Evolutionary conservation across 2,888 invertebrate genomes (phyloP).

Genomic region (Steinernema scapterisci): DNA sequence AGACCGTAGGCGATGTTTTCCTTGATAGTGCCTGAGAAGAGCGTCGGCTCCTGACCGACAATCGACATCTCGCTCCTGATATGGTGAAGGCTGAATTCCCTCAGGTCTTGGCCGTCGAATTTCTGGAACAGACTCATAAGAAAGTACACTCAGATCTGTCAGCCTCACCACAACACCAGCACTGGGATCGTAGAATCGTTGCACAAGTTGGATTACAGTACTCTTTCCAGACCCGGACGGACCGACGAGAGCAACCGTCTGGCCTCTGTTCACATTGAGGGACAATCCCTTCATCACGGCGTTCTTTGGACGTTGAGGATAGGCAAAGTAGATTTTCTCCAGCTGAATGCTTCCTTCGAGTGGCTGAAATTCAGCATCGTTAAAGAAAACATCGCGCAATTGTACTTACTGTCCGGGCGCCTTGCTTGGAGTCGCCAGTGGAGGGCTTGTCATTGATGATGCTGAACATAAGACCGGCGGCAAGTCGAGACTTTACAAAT

Average conservation of each 20-base stretch:
- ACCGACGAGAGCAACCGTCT: constrained; percentile 70
- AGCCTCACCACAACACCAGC: constrained; percentile 70
- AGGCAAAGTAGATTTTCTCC: constrained; percentile 67
- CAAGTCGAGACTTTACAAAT: constrained; percentile 67
- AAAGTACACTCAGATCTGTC: neutral
- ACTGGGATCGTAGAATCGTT: constrained; percentile 81
- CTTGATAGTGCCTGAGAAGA: constrained; percentile 51
- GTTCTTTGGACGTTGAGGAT: constrained; percentile 66
- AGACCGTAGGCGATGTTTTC: constrained; percentile 48
- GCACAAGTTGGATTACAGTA: constrained; percentile 81
- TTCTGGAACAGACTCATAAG: too few relatives aligned
- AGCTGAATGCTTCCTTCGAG: constrained; percentile 67
- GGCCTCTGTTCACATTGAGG: constrained; percentile 65
- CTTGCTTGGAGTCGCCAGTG: constrained; percentile 59
- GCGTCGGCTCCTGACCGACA: constrained; percentile 53
- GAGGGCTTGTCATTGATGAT: constrained; percentile 60
- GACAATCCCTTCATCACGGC: constrained; percentile 65
- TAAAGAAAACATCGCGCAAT: neutral
- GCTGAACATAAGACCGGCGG: constrained; percentile 68
- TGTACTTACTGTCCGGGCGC: constrained; percentile 35
- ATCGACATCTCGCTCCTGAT: constrained; percentile 52
- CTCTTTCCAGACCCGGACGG: constrained; percentile 87
- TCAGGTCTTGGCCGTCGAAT: constrained; percentile 40
- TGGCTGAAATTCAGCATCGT: constrained; percentile 44
- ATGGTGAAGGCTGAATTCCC: constrained; percentile 36